Conservation (phyloP, 2,888 invertebrate species). For the Morpho helenor region DNA sequence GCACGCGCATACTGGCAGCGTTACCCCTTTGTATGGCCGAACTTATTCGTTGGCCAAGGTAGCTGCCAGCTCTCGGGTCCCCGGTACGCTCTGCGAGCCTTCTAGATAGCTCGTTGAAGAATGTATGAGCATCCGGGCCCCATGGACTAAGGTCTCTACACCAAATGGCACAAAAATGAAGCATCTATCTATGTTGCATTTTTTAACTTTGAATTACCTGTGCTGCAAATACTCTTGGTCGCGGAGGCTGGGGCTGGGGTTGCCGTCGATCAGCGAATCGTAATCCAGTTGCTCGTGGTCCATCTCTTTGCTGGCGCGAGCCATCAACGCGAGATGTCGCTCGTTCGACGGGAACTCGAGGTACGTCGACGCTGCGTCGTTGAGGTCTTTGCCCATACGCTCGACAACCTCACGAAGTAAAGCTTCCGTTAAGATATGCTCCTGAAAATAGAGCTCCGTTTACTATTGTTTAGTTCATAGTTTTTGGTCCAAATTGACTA, state of each 20-base stretch:
- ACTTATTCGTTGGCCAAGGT: too few species aligned
- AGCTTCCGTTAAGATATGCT: slow-evolving; percentile 83
- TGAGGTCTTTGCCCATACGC: slow-evolving; percentile 87
- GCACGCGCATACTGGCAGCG: too few species aligned
- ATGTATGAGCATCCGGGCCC: too few species aligned
- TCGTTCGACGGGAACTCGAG: slow-evolving; percentile 80
- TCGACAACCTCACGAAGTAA: slow-evolving; percentile 88
- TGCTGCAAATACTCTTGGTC: slow-evolving; percentile 94
- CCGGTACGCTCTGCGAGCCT: too few species aligned
- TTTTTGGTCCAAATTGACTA: too few species aligned
- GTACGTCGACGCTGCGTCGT: slow-evolving; percentile 81
- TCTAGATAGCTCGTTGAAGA: too few species aligned
- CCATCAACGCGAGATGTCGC: slow-evolving; percentile 64
- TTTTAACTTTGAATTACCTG: slow-evolving; percentile 60
- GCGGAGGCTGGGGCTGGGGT: slow-evolving; percentile 87
- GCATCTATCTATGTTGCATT: not conserved
- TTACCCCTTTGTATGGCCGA: too few species aligned
- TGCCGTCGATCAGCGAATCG: slow-evolving; percentile 83
- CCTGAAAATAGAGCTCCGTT: slow-evolving; percentile 47
- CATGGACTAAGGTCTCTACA: too few species aligned
- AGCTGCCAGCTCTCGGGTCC: too few species aligned
- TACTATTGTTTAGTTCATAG: not conserved
- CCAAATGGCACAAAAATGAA: too few species aligned
- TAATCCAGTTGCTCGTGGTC: slow-evolving; percentile 84
- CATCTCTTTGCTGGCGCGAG: slow-evolving; percentile 78